Evolutionary conservation across 2,113 vertebrate genomes (phyloP).

Genomic region (Leuciscus idus): DNA sequence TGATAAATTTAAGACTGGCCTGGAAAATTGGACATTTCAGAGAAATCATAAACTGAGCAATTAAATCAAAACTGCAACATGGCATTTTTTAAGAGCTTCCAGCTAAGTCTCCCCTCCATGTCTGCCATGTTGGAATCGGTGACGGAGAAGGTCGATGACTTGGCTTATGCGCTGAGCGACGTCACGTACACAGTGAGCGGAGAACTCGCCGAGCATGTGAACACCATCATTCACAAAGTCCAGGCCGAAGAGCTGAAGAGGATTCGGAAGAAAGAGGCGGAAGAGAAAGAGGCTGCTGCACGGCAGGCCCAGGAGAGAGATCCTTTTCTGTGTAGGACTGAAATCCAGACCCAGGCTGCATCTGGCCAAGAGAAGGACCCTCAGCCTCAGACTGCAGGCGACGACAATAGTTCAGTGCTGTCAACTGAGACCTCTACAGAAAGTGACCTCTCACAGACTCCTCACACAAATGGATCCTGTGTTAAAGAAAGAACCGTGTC

Average conservation of each 20-base stretch:
- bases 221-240: constrained; percentile 83
- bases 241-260: constrained; percentile 74
- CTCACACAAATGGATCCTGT: neutral
- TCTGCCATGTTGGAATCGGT: constrained; percentile 84
- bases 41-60: constrained; percentile 3
- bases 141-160: constrained; percentile 85
- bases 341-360: constrained; percentile 25
- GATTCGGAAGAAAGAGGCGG: constrained; percentile 43
- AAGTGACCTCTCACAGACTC: constrained; percentile 41
- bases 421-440: constrained; percentile 47
- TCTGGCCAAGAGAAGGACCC: constrained; percentile 15
- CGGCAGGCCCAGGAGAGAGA: constrained; percentile 32
- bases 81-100: constrained; percentile 91
- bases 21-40: neutral
- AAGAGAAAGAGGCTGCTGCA: constrained; percentile 46
- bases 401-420: neutral
- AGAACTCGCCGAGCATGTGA: constrained; percentile 88
- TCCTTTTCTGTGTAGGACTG: neutral
- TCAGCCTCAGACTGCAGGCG: constrained; percentile 39
- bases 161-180: constrained; percentile 83
- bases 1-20: neutral
- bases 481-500: neutral
- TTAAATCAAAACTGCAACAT: constrained; percentile 65
- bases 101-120: constrained; percentile 84
- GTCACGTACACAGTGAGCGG: constrained; percentile 83